phyloP scores from a whole-genome alignment of 2,888 invertebrate species.

The Eulithis prunata region DNA sequence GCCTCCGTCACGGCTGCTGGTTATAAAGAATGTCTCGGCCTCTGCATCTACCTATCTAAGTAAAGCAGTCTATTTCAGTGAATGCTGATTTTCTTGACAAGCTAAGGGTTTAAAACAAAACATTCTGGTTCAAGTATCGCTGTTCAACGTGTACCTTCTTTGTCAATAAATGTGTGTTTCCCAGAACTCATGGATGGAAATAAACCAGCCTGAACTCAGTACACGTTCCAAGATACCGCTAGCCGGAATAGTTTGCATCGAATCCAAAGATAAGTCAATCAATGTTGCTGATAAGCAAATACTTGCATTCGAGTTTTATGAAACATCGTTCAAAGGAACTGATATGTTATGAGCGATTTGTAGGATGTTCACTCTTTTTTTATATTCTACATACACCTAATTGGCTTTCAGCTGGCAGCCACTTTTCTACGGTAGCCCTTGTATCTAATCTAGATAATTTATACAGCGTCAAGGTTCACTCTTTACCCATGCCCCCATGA shows the following conservation, averaged over 20 bases:
- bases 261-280: slow-evolving; percentile 50
- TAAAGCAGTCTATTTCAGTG: no score
- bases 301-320: slow-evolving; percentile 27
- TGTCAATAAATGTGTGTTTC: background rate
- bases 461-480: no score
- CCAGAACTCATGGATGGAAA: background rate
- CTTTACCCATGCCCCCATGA: no score
- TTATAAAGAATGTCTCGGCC: no score
- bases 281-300: slow-evolving; percentile 45
- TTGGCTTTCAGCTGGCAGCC: background rate
- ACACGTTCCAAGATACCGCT: slow-evolving; percentile 22
- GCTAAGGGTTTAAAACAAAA: no score
- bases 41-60: no score
- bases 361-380: background rate
- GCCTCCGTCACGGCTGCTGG: no score
- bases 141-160: no score
- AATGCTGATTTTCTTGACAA: no score
- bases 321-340: slow-evolving; percentile 12
- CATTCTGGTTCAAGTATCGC: no score
- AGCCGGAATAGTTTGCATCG: slow-evolving; percentile 24
- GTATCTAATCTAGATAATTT: no score
- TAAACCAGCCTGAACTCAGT: slow-evolving; percentile 6
- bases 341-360: background rate
- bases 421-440: no score
- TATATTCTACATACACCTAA: background rate